A percentile compares a stretch with the other conserved stretches of the same genome.
Conservation (phyloP, 2,113 vertebrate species). For the Odontophorus gujanensis region DNA sequence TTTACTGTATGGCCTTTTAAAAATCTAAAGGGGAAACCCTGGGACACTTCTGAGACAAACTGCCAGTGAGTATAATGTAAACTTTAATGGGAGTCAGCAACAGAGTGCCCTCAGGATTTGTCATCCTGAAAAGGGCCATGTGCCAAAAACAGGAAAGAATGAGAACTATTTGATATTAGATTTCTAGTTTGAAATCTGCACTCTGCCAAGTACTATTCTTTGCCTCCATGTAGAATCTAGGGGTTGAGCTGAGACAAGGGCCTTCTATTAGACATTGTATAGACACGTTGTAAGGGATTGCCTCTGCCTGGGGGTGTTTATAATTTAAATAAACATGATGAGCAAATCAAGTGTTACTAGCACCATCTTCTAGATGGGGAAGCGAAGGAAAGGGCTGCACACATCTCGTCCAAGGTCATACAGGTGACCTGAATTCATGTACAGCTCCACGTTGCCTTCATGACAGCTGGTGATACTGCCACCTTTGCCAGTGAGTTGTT, state of each 20-base stretch:
- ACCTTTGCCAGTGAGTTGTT: neutral
- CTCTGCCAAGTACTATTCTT: neutral
- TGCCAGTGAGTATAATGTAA: constrained; percentile 1
- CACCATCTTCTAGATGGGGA: neutral
- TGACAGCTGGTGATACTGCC: neutral
- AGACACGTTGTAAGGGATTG: neutral
- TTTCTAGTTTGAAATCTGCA: neutral
- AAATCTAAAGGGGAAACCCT: neutral
- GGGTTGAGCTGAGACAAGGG: constrained; percentile 10
- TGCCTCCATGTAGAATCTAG: neutral
- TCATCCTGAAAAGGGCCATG: neutral
- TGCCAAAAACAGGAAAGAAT: constrained; percentile 15
- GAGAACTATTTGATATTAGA: constrained; percentile 30
- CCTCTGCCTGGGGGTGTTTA: constrained; percentile 19
- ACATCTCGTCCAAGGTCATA: neutral
- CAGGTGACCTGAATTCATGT: neutral
- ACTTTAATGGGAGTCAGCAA: neutral
- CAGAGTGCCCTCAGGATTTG: constrained; percentile 2
- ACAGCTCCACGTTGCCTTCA: neutral
- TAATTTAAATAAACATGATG: neutral
- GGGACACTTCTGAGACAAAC: neutral
- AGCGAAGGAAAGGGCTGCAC: neutral
- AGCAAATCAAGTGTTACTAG: neutral
- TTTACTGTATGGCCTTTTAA: neutral
- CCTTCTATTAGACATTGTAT: neutral